These are phyloP conservation scores for Zaprionus africanus DNA, from an alignment of 1,140 invertebrate species.

Conservation along the genomic window DNA sequence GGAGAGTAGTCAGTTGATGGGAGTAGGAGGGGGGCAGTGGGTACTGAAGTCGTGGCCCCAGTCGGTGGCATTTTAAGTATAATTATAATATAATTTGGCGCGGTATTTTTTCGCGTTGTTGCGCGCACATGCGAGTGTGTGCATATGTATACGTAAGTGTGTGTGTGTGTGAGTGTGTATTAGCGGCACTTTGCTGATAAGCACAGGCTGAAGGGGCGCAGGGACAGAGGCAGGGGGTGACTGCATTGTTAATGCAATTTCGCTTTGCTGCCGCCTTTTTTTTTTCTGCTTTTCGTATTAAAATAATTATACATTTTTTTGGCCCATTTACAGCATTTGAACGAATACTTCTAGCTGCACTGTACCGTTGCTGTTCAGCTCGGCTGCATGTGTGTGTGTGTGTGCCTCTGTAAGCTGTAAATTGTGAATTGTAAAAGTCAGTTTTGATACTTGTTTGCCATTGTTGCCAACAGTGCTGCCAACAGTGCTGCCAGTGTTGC, in stretches of 20 bases:
- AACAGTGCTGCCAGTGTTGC: not conserved
- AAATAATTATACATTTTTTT: slow-evolving; percentile 80
- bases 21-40: not conserved
- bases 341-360: slow-evolving; percentile 49
- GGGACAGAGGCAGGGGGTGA: not conserved
- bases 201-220: not conserved
- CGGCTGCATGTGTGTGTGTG: slow-evolving; percentile 6
- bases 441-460: slow-evolving; percentile 77
- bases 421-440: slow-evolving; percentile 75
- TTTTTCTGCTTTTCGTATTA: slow-evolving; percentile 75
- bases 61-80: slow-evolving; percentile 79
- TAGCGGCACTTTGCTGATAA: slow-evolving; percentile 46
- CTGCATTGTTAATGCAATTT: slow-evolving; percentile 81
- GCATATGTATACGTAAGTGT: slow-evolving; percentile 37
- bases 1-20: too few species aligned
- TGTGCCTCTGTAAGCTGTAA: slow-evolving; percentile 51
- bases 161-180: slow-evolving; percentile 31
- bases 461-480: slow-evolving; percentile 34
- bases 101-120: slow-evolving; percentile 66
- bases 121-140: slow-evolving; percentile 21
- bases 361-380: slow-evolving; percentile 23
- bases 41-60: slow-evolving; percentile 25
- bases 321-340: slow-evolving; percentile 61
- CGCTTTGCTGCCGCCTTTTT: slow-evolving; percentile 63
- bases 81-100: slow-evolving; percentile 82